Base-by-base conservation (phyloP, 1,140 invertebrate species). In the Cotesia vestalis region DNA sequence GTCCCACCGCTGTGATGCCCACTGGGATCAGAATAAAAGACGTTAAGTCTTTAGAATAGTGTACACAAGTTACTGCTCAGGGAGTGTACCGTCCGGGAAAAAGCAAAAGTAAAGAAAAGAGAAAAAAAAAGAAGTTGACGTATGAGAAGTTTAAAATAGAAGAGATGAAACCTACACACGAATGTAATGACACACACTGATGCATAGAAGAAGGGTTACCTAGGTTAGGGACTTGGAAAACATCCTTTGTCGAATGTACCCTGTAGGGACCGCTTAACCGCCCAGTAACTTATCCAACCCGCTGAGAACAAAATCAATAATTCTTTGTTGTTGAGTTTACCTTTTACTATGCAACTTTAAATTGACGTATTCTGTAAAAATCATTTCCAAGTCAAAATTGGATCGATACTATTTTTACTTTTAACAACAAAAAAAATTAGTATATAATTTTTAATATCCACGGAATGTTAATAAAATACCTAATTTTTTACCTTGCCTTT, bases 141-240 rank as follows among this genome's bases (percentile, higher is more conserved):
- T 38, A 38, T 59, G 75, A 76, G 66, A 71, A 34, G 73, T 70
- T 73, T 72, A 77, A 75, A 69, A 72, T 69, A 77, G 75, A 81
- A 73, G 67, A 64, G 70, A 64, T 63, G 53, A 71, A 12, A 4
- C 63, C 14, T 20, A 60, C 36, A 53, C 52, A 40, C 34, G 5
- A 59, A 59, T 20, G 57, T 59, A 59, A 6, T 9, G 27, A 27
- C 17, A 57, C 70, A 59, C 63, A 53, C n/a, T 52, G 55, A 14
- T 68, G 66, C 59, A 17, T 51, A 79, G 83, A 79, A 84, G 82
- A 84, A 83, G 83, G 84, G 84, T 86, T 85, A 79, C 82, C 83
- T 83, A 84, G 84, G 83, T 86, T 85, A 85, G 84, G 83, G 83
- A 84, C 82, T 83, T 77, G 83, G 82, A 86, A 85, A 86, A 86